Evolutionary conservation across 2,113 vertebrate genomes (phyloP).

Genomic region (Chiloscyllium plagiosum): DNA sequence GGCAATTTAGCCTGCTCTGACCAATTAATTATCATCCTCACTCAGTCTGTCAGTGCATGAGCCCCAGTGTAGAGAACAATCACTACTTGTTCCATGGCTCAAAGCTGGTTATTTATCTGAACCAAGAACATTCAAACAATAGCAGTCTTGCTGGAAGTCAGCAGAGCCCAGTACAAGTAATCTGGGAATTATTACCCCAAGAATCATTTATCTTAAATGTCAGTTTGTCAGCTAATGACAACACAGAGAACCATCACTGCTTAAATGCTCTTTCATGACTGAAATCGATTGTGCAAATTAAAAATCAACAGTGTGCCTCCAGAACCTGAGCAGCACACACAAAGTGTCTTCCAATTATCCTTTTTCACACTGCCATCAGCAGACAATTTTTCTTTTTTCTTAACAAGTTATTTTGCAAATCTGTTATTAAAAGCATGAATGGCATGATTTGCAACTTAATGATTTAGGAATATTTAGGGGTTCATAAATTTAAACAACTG

Average conservation of each 20-base stretch:
- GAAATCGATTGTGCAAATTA: conserved; percentile 59
- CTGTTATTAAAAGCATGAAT: not conserved
- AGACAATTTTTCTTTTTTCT: not conserved
- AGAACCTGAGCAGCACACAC: not conserved
- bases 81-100: conserved; percentile 37
- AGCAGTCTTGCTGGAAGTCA: conserved; percentile 44
- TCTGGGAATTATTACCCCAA: conserved; percentile 51
- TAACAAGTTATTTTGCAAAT: conserved; percentile 1
- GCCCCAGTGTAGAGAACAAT: conserved; percentile 41
- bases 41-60: conserved; percentile 35
- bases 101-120: conserved; percentile 42
- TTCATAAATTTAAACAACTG: not conserved
- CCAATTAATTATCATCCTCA: conserved; percentile 34
- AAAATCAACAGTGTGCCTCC: conserved; percentile 53
- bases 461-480: not conserved
- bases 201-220: conserved; percentile 55
- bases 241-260: conserved; percentile 52
- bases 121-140: conserved; percentile 43
- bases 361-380: not conserved
- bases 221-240: conserved; percentile 56
- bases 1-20: not conserved
- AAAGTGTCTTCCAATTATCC: not conserved
- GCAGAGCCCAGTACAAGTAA: conserved; percentile 44
- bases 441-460: not conserved
- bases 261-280: conserved; percentile 55